Evolutionary conservation across 2,797 vertebrate species (phyloP).

Genomic region (Sciaenops ocellatus): DNA sequence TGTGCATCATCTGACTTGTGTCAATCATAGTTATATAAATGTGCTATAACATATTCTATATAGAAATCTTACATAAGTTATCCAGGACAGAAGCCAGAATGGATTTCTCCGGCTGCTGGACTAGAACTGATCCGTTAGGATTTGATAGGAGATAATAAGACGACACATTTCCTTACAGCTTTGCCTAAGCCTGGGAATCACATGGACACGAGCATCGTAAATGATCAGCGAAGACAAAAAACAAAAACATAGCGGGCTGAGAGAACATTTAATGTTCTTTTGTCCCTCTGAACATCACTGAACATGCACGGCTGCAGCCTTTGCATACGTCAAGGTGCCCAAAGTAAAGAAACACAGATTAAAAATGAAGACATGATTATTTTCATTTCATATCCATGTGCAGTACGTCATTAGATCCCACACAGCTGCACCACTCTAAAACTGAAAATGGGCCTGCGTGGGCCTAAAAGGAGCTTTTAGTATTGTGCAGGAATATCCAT

Average conservation of each 20-base stretch:
- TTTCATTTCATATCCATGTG: slow-evolving; percentile 23
- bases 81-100: slow-evolving; percentile 43
- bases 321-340: slow-evolving; percentile 10
- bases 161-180: slow-evolving; percentile 77
- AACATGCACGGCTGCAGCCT: slow-evolving; percentile 31
- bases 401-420: slow-evolving; percentile 7
- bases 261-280: slow-evolving; percentile 49
- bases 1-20: slow-evolving; percentile 19
- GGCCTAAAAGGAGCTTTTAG: slow-evolving; percentile 30
- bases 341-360: slow-evolving; percentile 40
- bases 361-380: slow-evolving; percentile 46
- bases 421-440: neutral
- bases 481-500: slow-evolving; percentile 36
- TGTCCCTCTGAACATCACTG: slow-evolving; percentile 35
- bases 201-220: slow-evolving; percentile 56
- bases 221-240: slow-evolving; percentile 31
- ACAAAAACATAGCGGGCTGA: neutral
- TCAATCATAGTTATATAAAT: slow-evolving; percentile 52
- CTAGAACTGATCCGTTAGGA: slow-evolving; percentile 65
- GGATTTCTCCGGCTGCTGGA: slow-evolving; percentile 52
- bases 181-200: slow-evolving; percentile 71
- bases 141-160: slow-evolving; percentile 76
- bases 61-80: slow-evolving; percentile 66
- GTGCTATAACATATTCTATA: slow-evolving; percentile 47
- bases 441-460: slow-evolving; percentile 7